Evolutionary conservation across 2,113 vertebrate species (phyloP).

Genomic region (Osmerus mordax): DNA sequence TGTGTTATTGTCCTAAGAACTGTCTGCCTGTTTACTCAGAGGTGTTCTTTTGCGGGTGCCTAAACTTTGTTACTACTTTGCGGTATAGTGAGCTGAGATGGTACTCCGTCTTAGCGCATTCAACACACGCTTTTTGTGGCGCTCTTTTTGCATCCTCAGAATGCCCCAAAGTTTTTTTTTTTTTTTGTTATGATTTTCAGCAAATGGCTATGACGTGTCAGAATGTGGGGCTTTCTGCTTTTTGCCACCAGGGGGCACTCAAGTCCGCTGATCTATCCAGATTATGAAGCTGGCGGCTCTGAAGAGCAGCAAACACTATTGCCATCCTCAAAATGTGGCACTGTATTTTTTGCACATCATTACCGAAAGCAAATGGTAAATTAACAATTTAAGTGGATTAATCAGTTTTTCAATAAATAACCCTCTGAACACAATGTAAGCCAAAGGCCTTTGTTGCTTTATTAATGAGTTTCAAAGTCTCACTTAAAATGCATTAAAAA

Average conservation of each 20-base stretch:
- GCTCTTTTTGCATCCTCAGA: too few species aligned
- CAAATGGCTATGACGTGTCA: too few species aligned
- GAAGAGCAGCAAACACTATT: background rate
- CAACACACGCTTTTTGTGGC: too few species aligned
- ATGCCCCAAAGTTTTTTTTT: too few species aligned
- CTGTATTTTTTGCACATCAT: background rate
- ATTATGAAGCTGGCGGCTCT: background rate
- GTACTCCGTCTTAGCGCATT: too few species aligned
- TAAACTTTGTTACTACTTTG: too few species aligned
- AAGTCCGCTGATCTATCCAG: background rate
- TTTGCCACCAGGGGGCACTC: constrained; percentile 61
- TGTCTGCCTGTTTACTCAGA: too few species aligned
- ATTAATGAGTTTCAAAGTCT: constrained; percentile 7
- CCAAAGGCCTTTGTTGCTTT: constrained; percentile 9
- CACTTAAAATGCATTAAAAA: background rate
- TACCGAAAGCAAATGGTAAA: constrained; percentile 2
- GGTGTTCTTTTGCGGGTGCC: too few species aligned
- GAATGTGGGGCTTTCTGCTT: too few species aligned
- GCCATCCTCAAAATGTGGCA: background rate
- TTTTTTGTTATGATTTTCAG: too few species aligned
- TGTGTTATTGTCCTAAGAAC: too few species aligned
- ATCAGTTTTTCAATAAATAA: constrained; percentile 13
- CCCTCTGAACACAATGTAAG: background rate
- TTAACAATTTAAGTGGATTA: background rate
- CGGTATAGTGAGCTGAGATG: too few species aligned